Conservation (phyloP, 2,888 invertebrate genomes). For the Phortica magna region DNA sequence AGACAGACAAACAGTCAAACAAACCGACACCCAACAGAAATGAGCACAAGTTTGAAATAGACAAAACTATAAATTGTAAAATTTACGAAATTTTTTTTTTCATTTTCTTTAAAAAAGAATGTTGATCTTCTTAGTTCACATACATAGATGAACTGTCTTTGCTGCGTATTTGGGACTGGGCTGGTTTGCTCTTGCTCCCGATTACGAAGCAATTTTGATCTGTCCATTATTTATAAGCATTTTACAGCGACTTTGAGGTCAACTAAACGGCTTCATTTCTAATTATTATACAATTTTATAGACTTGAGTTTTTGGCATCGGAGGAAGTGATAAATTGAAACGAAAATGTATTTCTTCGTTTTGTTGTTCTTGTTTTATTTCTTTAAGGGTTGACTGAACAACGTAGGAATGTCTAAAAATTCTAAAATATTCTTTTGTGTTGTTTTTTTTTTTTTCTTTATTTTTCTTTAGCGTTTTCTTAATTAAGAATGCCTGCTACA, state of each 20-base stretch:
- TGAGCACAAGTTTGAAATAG: conserved; percentile 14
- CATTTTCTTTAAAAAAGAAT: too few relatives aligned
- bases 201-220: not conserved
- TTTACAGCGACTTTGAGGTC: conserved; percentile 4
- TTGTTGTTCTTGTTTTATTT: not conserved
- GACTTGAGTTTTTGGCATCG: not conserved
- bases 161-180: conserved; percentile 10
- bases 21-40: not conserved
- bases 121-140: too few relatives aligned
- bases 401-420: not conserved
- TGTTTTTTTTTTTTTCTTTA: not conserved
- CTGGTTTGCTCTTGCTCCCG: not conserved
- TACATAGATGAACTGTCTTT: too few relatives aligned
- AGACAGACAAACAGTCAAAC: not conserved
- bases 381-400: not conserved
- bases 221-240: not conserved
- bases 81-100: conserved; percentile 23
- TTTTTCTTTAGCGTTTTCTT: not conserved
- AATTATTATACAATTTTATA: conserved; percentile 12
- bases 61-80: conserved; percentile 32
- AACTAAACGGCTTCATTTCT: conserved; percentile 18
- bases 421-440: not conserved
- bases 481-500: conserved; percentile 7
- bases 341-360: not conserved
- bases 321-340: not conserved